Evolutionary conservation across 2,113 vertebrate genomes (phyloP).

Genomic region (Hippocampus barbouri): DNA sequence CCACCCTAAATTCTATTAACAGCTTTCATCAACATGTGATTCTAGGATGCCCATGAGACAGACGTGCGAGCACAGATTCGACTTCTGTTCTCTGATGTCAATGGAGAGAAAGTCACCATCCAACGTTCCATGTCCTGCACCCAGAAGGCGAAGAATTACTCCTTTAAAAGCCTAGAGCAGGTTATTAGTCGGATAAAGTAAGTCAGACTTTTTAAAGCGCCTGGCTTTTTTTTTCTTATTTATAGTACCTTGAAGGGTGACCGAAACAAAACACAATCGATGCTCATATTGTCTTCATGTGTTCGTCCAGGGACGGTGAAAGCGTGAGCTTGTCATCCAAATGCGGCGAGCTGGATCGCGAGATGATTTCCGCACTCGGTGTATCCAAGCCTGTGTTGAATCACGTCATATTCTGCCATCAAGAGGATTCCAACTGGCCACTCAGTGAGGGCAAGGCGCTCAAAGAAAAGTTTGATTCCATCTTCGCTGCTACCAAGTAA

Average conservation of each 20-base stretch:
- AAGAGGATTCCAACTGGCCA: conserved; percentile 98
- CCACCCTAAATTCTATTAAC: background rate
- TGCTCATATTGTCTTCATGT: too few species aligned
- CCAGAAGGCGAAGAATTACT: conserved; percentile 87
- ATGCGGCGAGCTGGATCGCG: conserved; percentile 90
- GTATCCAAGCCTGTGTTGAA: conserved; percentile 93
- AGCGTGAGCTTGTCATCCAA: conserved; percentile 91
- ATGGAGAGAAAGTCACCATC: conserved; percentile 79
- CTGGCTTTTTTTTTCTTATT: background rate
- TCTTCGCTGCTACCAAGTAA: conserved; percentile 97
- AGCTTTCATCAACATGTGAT: conserved; percentile 5
- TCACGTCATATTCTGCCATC: conserved; percentile 97
- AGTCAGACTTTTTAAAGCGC: background rate
- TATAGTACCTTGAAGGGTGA: background rate
- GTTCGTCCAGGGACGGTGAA: conserved; percentile 76
- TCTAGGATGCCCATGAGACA: conserved; percentile 90
- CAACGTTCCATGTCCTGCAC: conserved; percentile 92
- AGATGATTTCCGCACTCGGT: conserved; percentile 92
- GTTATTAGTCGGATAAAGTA: conserved; percentile 89
- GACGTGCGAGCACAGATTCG: conserved; percentile 94
- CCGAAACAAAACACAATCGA: background rate
- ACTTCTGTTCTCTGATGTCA: conserved; percentile 86
- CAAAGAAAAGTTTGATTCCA: conserved; percentile 98
- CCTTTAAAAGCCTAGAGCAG: conserved; percentile 92
- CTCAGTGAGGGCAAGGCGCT: conserved; percentile 92